These are phyloP conservation scores for Puma concolor DNA, from an alignment of 2,113 vertebrate genomes.

Conservation along the genomic window DNA sequence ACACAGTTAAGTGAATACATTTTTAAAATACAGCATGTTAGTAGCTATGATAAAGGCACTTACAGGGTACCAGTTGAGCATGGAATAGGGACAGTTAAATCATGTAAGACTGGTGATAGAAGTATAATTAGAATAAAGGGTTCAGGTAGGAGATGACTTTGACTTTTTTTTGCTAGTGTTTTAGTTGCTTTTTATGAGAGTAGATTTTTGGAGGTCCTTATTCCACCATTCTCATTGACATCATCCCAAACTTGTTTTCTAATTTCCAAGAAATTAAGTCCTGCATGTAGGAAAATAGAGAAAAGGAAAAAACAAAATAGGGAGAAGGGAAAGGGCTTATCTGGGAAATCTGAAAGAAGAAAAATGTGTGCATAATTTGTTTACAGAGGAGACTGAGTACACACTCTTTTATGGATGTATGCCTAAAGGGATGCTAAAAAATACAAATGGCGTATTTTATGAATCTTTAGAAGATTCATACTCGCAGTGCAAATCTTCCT, in stretches of 20 bases:
- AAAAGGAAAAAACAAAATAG: neutral
- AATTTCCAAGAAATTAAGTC: neutral
- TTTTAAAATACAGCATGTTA: neutral
- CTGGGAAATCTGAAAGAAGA: neutral
- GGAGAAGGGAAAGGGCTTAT: neutral
- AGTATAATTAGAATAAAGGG: neutral
- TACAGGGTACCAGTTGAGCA: neutral
- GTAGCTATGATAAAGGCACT: neutral
- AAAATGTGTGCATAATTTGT: neutral
- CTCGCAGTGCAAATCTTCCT: conserved; percentile 12
- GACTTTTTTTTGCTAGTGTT: neutral
- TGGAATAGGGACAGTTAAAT: neutral
- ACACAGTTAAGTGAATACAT: neutral
- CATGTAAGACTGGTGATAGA: neutral
- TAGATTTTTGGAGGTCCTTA: neutral
- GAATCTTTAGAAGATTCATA: conserved; percentile 31
- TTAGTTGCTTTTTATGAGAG: neutral
- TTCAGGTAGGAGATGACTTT: neutral
- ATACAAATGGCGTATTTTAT: conserved; percentile 25
- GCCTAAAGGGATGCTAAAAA: conserved; percentile 35
- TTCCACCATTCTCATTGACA: neutral
- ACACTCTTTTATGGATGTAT: neutral
- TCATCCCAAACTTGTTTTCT: neutral
- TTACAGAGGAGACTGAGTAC: neutral
- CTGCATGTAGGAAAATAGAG: neutral